Evolutionary conservation across 2,797 vertebrate genomes (phyloP), one percentile per base, ranked within the genome.

Genomic region (Eulemur rubriventer): DNA sequence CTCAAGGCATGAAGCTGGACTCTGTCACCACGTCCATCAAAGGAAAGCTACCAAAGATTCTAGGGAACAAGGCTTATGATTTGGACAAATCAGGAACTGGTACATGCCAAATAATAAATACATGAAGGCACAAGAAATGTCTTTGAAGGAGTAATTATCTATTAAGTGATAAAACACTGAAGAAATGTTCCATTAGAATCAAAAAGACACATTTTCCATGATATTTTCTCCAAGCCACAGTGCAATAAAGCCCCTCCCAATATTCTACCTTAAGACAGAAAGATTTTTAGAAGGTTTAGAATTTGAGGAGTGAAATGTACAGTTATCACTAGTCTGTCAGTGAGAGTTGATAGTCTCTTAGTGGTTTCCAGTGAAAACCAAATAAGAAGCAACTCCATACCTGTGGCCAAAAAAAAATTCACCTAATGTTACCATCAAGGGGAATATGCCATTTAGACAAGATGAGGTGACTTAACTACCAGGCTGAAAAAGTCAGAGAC

Each of bases 71-170:
- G 57, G 13, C n/a, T 95, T 67, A 12, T 6, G n/a, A 50, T 91
- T 22, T 65, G 10, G 50, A 72, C n/a, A 83, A 95, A 73, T 59
- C 28, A 81, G 70, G 35, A 79, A 80, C 4, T 57, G 65, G 72
- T n/a, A 78, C 16, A 41, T 10, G 28, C 33, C 35, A 91, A 94
- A 89, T 12, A 81, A 80, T 20, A 89, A 96, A 85, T 46, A 83
- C 2, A 1, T 79, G 52, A 69, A 87, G n/a, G 70, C 14, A 89
- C 43, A 26, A 95, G 48, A 92, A 89, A 91, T 72, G 4, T 50
- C 69, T 80, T 89, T 41, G 94, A 86, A 93, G 59, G 61, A 80
- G 48, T 88, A 92, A 95, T 89, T 80, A 69, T 33, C 76, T 26
- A 55, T 4, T 17, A 83, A 79, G 38, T 24, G 35, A 84, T 84